Conservation (phyloP, 2,888 invertebrate species). For the Nomada ruficornis region DNA sequence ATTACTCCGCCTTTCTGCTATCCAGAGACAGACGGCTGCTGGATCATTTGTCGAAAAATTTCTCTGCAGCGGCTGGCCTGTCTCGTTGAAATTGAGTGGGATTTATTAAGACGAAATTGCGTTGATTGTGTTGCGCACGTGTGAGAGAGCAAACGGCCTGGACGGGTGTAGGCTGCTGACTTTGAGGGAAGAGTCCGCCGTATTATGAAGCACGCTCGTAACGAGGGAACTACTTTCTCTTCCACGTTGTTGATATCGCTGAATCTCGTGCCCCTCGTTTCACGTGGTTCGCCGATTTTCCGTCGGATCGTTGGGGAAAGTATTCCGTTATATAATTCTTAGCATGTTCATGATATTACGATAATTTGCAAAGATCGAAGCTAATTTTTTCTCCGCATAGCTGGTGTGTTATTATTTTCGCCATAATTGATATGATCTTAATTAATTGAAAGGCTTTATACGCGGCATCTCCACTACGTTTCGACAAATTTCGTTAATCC, state of each 20-base stretch:
- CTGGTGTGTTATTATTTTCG: no score
- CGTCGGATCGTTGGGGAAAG: neutral
- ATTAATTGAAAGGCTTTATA: no score
- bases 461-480: no score
- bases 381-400: no score
- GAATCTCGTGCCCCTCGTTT: neutral
- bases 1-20: conserved; percentile 71
- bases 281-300: neutral
- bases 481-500: no score
- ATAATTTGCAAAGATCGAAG: no score
- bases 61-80: conserved; percentile 36
- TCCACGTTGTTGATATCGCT: neutral
- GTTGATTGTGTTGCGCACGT: conserved; percentile 12
- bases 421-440: no score
- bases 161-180: conserved; percentile 9
- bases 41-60: conserved; percentile 75
- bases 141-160: neutral
- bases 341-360: no score
- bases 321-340: neutral
- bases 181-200: conserved; percentile 24
- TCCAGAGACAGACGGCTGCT: conserved; percentile 52
- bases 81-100: conserved; percentile 41
- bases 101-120: conserved; percentile 51
- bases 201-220: neutral
- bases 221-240: conserved; percentile 10